A percentile compares a stretch with the other conserved stretches of the same genome.
These are phyloP conservation scores for Rhipidura dahli DNA, from an alignment of 2,113 vertebrate genomes.

Conservation along the genomic window DNA sequence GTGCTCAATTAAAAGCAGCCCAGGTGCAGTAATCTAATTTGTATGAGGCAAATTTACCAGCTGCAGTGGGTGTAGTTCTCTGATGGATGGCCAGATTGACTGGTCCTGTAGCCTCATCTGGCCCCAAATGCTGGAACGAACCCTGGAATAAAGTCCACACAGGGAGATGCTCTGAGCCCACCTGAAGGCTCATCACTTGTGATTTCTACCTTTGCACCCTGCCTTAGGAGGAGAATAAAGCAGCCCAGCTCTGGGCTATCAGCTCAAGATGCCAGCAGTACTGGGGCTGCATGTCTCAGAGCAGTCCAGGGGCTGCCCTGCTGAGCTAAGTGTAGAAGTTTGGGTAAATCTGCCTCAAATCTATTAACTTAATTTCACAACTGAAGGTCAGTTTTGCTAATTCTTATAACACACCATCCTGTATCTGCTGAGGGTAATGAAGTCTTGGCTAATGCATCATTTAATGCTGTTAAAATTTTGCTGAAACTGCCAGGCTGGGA, in stretches of 20 bases:
- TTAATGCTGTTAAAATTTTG: background rate
- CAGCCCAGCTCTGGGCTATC: background rate
- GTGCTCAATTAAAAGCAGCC: background rate
- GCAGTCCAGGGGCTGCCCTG: background rate
- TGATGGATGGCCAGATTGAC: background rate
- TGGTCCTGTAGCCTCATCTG: background rate
- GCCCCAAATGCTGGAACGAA: background rate
- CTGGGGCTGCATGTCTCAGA: background rate
- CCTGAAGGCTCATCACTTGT: background rate
- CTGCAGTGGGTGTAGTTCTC: background rate
- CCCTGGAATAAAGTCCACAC: background rate
- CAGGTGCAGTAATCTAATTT: background rate
- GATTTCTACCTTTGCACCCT: background rate
- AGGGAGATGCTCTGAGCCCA: background rate
- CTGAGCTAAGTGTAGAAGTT: background rate
- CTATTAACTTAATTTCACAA: background rate
- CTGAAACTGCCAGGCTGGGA: background rate
- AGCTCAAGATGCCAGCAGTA: accelerated
- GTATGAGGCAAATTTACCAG: background rate
- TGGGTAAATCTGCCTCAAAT: background rate
- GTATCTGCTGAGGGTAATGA: background rate
- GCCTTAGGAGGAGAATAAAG: background rate
- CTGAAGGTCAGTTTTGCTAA: background rate
- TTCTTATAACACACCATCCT: background rate
- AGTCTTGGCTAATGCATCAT: background rate